Conservation (phyloP, 1,140 invertebrate species). For the Pseudobourletiella spinata region DNA sequence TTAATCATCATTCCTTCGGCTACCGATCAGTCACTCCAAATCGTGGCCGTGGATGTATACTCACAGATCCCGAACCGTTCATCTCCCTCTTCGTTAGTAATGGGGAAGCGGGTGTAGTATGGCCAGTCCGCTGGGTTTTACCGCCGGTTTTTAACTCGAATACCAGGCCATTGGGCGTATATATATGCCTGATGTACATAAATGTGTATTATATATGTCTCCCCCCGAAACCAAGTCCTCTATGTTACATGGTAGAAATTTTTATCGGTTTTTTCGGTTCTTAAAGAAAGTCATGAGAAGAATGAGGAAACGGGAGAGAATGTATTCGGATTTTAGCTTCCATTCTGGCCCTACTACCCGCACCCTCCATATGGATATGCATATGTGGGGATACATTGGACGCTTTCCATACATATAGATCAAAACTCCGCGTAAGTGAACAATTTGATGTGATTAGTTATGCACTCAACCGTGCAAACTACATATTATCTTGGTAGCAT, state of each 20-base stretch:
- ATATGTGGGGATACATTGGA: too few relatives aligned
- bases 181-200: too few relatives aligned
- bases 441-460: not conserved
- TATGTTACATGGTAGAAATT: not conserved
- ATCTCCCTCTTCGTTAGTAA: too few relatives aligned
- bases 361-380: too few relatives aligned
- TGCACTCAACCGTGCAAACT: not conserved
- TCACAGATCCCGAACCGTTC: too few relatives aligned
- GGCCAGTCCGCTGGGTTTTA: not conserved
- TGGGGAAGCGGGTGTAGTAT: not conserved
- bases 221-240: not conserved
- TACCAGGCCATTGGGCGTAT: too few relatives aligned
- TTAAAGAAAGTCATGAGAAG: not conserved
- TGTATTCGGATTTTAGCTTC: constrained; percentile 6
- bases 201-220: too few relatives aligned
- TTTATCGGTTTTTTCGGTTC: not conserved
- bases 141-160: too few relatives aligned
- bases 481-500: too few relatives aligned
- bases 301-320: not conserved
- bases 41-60: too few relatives aligned
- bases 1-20: constrained; percentile 20
- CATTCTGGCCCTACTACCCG: not conserved
- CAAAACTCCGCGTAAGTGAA: not conserved
- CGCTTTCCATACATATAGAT: too few relatives aligned
- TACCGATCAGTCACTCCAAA: not conserved